Evolutionary conservation across 2,797 vertebrate species (phyloP).

Genomic region (Onychomys torridus): DNA sequence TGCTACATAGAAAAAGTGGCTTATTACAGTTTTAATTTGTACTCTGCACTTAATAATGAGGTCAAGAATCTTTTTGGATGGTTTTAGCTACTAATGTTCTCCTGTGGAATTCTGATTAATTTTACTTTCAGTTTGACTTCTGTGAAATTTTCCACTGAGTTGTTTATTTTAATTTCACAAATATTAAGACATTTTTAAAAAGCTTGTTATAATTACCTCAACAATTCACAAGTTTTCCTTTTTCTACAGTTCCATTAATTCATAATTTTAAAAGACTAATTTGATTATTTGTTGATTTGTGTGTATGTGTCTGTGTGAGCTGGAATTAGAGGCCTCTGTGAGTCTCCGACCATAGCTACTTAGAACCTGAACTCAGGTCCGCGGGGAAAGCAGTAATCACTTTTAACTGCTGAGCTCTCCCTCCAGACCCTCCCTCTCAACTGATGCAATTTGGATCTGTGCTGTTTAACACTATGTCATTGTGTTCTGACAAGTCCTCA

Average conservation of each 20-base stretch:
- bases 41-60: conserved; percentile 41
- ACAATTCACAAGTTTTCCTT: conserved; percentile 20
- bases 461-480: not conserved
- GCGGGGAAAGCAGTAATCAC: not conserved
- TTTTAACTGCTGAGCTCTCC: not conserved
- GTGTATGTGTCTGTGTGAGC: not conserved
- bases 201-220: not conserved
- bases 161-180: conserved; percentile 46
- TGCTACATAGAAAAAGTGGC: not conserved
- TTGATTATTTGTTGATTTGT: not conserved
- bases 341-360: not conserved
- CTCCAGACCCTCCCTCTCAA: not conserved
- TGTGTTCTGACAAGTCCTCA: not conserved
- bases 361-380: not conserved
- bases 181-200: not conserved
- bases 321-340: not conserved
- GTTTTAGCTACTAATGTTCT: conserved; percentile 26
- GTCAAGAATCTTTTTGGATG: not conserved
- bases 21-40: not conserved
- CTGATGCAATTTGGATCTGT: not conserved
- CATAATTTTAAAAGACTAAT: not conserved
- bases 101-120: conserved; percentile 10
- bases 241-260: not conserved
- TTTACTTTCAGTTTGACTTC: conserved; percentile 58
- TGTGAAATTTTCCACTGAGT: conserved; percentile 36